Conservation (phyloP, 1,140 invertebrate species). For the Drusus annulatus region DNA sequence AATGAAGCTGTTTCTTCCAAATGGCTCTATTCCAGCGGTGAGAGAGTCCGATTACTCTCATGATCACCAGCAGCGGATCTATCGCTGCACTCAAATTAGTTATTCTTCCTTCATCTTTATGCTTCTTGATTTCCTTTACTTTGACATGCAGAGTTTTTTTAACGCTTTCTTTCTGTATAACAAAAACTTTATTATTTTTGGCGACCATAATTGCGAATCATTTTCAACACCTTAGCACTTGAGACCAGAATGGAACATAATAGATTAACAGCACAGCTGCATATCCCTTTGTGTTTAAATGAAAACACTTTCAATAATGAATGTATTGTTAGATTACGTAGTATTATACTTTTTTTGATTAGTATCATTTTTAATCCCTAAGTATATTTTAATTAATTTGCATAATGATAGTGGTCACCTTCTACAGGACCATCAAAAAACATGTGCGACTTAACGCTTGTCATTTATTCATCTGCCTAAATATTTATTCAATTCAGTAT, state of each 20-base stretch:
- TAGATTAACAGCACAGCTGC: background rate
- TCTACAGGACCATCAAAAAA: no score
- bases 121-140: background rate
- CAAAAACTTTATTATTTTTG: background rate
- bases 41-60: background rate
- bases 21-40: background rate
- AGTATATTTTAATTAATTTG: no score
- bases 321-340: background rate
- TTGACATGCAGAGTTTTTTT: background rate
- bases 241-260: background rate
- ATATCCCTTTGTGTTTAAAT: background rate
- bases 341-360: no score
- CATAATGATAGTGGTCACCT: no score
- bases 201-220: background rate
- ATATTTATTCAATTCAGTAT: no score
- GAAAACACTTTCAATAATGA: background rate
- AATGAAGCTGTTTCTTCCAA: conserved; percentile 3
- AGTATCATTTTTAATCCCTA: no score
- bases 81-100: background rate
- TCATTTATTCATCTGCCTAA: no score
- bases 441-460: no score
- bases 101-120: no score
- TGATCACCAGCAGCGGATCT: background rate
- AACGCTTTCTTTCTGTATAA: background rate
- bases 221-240: background rate